phyloP scores from a whole-genome alignment of 2,888 invertebrate species.

The Alviniconcha strummeri region DNA sequence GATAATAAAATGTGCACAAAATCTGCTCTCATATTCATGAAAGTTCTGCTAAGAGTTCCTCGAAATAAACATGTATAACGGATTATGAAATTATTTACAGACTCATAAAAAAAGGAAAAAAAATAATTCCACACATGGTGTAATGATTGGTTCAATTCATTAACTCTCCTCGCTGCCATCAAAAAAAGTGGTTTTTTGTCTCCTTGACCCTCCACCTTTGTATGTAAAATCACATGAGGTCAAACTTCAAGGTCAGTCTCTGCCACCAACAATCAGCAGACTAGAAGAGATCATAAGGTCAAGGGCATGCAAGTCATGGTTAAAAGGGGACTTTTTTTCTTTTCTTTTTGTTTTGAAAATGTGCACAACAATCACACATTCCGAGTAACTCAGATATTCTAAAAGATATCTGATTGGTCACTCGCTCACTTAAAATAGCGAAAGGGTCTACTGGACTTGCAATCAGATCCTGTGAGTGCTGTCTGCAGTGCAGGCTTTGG shows the following conservation, averaged over 20 bases:
- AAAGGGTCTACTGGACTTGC: too few species aligned
- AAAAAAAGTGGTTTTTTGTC: neutral
- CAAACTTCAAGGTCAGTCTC: slow-evolving; percentile 14
- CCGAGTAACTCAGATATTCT: neutral
- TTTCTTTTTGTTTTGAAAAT: too few species aligned
- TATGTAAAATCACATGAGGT: slow-evolving; percentile 11
- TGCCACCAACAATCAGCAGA: slow-evolving; percentile 5
- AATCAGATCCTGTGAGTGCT: too few species aligned
- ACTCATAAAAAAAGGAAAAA: neutral
- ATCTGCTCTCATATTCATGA: neutral
- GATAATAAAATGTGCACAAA: neutral
- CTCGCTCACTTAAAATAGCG: neutral
- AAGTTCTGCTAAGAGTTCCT: neutral
- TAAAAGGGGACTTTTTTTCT: neutral
- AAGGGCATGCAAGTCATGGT: slow-evolving; percentile 21
- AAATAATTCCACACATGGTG: neutral
- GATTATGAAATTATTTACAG: neutral
- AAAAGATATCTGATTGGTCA: neutral
- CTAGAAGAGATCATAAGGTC: slow-evolving; percentile 20
- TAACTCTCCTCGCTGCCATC: slow-evolving; percentile 25
- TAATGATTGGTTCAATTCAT: neutral
- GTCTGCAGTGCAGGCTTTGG: neutral
- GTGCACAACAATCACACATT: too few species aligned
- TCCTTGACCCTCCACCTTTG: slow-evolving; percentile 3
- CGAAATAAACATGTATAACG: neutral